A percentile compares a stretch with the other conserved stretches of the same genome.
Evolutionary conservation across 2,113 vertebrate genomes (phyloP).

Genomic region (Pluvialis apricaria): DNA sequence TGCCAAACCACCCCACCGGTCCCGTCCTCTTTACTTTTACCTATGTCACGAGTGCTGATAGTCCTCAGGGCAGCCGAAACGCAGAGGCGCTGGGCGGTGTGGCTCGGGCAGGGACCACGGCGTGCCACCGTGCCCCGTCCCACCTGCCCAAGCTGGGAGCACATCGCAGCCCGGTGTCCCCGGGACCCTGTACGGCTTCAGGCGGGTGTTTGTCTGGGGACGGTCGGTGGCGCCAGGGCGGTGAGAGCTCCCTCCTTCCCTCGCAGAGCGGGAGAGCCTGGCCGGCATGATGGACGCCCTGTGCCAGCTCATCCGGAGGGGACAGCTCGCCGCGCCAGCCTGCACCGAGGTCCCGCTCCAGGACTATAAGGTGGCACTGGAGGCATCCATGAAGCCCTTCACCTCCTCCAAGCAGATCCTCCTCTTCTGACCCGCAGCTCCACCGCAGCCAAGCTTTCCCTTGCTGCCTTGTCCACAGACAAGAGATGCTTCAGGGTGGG

Average conservation of each 20-base stretch:
- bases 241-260: not conserved
- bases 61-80: not conserved
- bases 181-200: accelerated
- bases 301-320: slow-evolving; percentile 78
- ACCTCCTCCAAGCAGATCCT: slow-evolving; percentile 88
- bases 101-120: accelerated
- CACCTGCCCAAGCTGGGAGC: accelerated
- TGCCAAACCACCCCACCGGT: accelerated
- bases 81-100: accelerated
- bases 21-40: accelerated
- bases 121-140: accelerated
- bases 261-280: slow-evolving; percentile 60
- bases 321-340: slow-evolving; percentile 77
- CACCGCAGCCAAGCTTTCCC: not conserved
- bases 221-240: accelerated
- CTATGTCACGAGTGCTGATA: not conserved
- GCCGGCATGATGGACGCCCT: slow-evolving; percentile 81
- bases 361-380: slow-evolving; percentile 81
- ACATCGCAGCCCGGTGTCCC: accelerated
- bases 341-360: slow-evolving; percentile 78
- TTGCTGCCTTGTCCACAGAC: not conserved
- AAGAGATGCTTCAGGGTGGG: not conserved
- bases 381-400: slow-evolving; percentile 82
- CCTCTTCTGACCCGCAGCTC: slow-evolving; percentile 74
- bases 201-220: accelerated